Evolutionary conservation across 2,113 vertebrate genomes (phyloP), one percentile per base, ranked within the genome.

Genomic region (Eolophus roseicapilla): DNA sequence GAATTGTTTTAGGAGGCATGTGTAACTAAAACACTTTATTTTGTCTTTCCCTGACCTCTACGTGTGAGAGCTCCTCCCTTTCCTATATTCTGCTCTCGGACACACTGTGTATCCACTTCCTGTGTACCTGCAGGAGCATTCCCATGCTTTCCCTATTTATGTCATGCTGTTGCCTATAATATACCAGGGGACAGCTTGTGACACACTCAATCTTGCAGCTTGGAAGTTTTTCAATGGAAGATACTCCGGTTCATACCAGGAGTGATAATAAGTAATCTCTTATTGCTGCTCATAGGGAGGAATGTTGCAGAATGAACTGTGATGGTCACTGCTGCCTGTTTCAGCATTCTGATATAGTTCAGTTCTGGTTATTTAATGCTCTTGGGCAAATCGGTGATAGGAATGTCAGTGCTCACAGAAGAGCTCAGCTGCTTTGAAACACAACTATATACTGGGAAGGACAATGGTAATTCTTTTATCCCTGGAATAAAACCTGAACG

Each of bases 91-190:
- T 0, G 11, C 31, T 47, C 12, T 18, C 21, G 3, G 1, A 1
- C 46, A 0, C 2, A 17, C 5, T 0, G 4, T 3, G 0, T 35
- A 3, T 28, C 28, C 0, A 0, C 14, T 67, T 35, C 27, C 33
- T 11, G 33, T 25, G 33, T 20, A 5, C 21, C 35, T 46, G 19
- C 52, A 12, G 25, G 4, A 67, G 33, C 35, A 2, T 47, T 43
- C 57, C 25, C 0, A 0, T 57, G 25, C 10, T 37, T 53, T 10
- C 4, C 9, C 28, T 24, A 0, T 49, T 49, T 33, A 5, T 14
- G n/a, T 16, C 14, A 13, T 16, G 7, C 13, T 14, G 7, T 59
- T 31, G 20, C 43, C 20, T 35, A 0, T 53, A 47, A 9, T 11
- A 5, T 59, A 9, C 39, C 49, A 9, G 3, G 16, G 33, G 0